Percentiles rank a stretch among this genome's conserved stretches.
Evolutionary conservation across 2,797 vertebrate species (phyloP).

Genomic region (Poecilia picta): DNA sequence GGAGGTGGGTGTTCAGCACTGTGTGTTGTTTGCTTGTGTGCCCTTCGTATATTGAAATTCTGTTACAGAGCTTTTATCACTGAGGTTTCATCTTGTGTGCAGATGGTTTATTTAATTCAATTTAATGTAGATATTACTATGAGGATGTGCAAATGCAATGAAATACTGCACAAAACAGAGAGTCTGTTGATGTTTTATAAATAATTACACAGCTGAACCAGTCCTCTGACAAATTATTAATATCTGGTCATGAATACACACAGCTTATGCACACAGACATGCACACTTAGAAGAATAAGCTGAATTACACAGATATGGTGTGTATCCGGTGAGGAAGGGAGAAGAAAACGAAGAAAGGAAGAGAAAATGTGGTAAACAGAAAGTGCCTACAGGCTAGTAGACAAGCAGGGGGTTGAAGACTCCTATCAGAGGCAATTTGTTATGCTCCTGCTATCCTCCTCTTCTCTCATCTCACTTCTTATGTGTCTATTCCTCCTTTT

Average conservation of each 20-base stretch:
- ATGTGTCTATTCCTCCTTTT: conserved; percentile 57
- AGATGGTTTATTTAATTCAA: not conserved
- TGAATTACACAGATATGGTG: conserved; percentile 19
- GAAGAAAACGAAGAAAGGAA: conserved; percentile 33
- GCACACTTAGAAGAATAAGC: conserved; percentile 24
- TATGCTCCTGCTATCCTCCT: conserved; percentile 69
- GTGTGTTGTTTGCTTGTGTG: conserved; percentile 1
- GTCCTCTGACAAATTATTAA: conserved; percentile 6
- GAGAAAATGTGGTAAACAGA: conserved; percentile 68
- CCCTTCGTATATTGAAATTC: not conserved
- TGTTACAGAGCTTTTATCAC: not conserved
- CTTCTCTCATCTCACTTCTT: conserved; percentile 66
- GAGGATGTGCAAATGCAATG: conserved; percentile 1
- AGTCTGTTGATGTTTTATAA: conserved; percentile 1
- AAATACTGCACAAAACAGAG: conserved; percentile 17
- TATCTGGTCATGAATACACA: conserved; percentile 3
- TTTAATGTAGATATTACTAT: not conserved
- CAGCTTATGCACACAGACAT: not conserved
- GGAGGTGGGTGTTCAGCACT: conserved; percentile 85
- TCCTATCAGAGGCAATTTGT: conserved; percentile 78
- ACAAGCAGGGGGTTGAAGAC: conserved; percentile 68
- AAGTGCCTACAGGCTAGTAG: conserved; percentile 72
- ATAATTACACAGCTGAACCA: conserved; percentile 9
- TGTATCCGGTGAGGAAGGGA: conserved; percentile 14
- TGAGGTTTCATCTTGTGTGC: not conserved